Conservation (phyloP, 2,113 vertebrate species). For the Oreochromis spilurus region DNA sequence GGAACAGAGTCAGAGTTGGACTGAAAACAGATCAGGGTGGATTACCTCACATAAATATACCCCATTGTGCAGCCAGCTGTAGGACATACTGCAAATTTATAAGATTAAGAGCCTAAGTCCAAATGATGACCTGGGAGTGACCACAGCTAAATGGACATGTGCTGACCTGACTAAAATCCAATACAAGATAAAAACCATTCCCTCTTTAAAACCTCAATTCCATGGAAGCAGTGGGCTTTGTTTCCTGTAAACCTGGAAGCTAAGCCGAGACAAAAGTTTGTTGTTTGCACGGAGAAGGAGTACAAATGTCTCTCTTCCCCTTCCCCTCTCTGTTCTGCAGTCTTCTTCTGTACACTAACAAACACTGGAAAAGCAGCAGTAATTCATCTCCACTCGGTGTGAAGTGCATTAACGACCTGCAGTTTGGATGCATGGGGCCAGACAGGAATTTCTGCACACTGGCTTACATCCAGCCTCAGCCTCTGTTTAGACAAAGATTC, state of each 20-base stretch:
- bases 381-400: background rate
- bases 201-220: background rate
- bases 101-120: slow-evolving; percentile 18
- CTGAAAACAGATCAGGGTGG: slow-evolving; percentile 21
- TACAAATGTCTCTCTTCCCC: background rate
- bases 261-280: background rate
- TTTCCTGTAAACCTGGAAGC: background rate
- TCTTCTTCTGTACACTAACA: background rate
- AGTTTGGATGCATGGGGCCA: slow-evolving; percentile 10
- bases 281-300: background rate
- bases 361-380: background rate
- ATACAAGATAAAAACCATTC: background rate
- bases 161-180: slow-evolving; percentile 3
- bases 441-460: slow-evolving; percentile 32
- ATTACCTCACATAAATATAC: slow-evolving; percentile 34
- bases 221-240: background rate
- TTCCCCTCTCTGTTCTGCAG: background rate
- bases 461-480: slow-evolving; percentile 32
- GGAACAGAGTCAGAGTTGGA: background rate
- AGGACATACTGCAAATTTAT: background rate
- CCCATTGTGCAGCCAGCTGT: background rate
- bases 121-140: slow-evolving; percentile 1
- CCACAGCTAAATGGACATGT: background rate
- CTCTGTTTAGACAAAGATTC: slow-evolving; percentile 54
- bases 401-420: slow-evolving; percentile 7